A percentile compares a stretch with the other conserved stretches of the same genome.
Evolutionary conservation across 1,140 invertebrate species (phyloP).

Genomic region (Drosophila persimilis): DNA sequence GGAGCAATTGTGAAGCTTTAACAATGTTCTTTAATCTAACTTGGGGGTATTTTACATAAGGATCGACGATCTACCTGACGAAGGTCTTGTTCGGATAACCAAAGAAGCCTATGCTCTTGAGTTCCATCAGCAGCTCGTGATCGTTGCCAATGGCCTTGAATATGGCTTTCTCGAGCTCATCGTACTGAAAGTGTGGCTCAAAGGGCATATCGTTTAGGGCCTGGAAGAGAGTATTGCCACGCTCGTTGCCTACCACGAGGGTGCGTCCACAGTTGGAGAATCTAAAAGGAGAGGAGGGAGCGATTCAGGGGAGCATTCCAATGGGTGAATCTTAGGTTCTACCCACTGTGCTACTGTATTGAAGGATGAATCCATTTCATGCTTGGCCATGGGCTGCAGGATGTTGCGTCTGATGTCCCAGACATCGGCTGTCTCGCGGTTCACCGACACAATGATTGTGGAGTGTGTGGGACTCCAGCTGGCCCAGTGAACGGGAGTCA

Average conservation of each 20-base stretch:
- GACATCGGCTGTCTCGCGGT: constrained; percentile 87
- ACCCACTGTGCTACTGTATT: constrained; percentile 58
- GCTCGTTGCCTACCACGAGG: constrained; percentile 86
- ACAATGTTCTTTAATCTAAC: background rate
- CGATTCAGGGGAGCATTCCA: background rate
- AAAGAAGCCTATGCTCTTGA: constrained; percentile 84
- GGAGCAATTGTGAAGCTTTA: background rate
- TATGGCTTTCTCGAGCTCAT: constrained; percentile 86
- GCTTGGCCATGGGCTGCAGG: constrained; percentile 85
- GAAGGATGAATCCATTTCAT: constrained; percentile 72
- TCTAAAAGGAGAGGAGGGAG: constrained; percentile 46
- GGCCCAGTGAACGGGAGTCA: constrained; percentile 87
- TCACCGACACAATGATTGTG: constrained; percentile 90
- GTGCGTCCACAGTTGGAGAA: constrained; percentile 88
- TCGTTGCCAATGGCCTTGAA: constrained; percentile 86
- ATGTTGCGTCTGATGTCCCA: constrained; percentile 89
- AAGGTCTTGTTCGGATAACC: constrained; percentile 70
- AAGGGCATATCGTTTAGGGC: constrained; percentile 88
- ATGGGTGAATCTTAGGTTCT: background rate
- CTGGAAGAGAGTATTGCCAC: constrained; percentile 86
- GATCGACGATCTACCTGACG: constrained; percentile 6
- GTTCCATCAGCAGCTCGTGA: constrained; percentile 85
- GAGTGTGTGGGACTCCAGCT: constrained; percentile 92
- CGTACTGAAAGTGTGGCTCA: constrained; percentile 86
- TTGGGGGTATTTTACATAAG: background rate